A percentile compares a stretch with the other conserved stretches of the same genome.
Evolutionary conservation across 2,797 vertebrate genomes (phyloP).

Genomic region (Remorina albescens): DNA sequence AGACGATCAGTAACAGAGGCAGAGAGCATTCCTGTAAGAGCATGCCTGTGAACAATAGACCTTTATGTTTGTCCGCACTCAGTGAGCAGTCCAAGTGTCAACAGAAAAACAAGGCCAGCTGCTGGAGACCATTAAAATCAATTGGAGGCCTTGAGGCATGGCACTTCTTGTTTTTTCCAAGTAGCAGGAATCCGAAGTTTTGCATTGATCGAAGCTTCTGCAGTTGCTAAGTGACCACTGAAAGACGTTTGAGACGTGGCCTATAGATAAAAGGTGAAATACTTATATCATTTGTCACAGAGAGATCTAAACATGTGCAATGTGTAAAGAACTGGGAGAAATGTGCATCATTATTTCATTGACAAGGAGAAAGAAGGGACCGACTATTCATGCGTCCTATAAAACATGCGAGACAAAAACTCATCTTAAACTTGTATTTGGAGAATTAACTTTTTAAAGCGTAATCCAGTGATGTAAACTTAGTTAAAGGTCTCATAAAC

Average conservation of each 20-base stretch:
- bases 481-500: not conserved
- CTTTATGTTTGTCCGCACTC: constrained; percentile 55
- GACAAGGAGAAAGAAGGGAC: not conserved
- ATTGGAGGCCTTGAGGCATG: constrained; percentile 15
- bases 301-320: not conserved
- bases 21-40: constrained; percentile 38
- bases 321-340: constrained; percentile 3
- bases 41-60: constrained; percentile 61
- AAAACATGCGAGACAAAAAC: constrained; percentile 26
- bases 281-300: not conserved
- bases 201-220: not conserved
- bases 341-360: constrained; percentile 4
- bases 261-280: constrained; percentile 15
- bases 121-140: constrained; percentile 46
- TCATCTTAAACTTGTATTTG: constrained; percentile 15
- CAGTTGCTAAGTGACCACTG: constrained; percentile 50
- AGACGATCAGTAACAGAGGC: constrained; percentile 40
- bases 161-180: constrained; percentile 4
- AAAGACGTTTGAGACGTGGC: not conserved
- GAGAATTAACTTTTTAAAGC: not conserved
- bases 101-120: constrained; percentile 49
- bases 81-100: constrained; percentile 43
- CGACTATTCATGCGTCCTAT: not conserved
- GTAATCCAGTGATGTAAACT: constrained; percentile 1
- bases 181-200: constrained; percentile 22